Conservation (phyloP, 2,797 vertebrate species). For the Onychomys torridus region DNA sequence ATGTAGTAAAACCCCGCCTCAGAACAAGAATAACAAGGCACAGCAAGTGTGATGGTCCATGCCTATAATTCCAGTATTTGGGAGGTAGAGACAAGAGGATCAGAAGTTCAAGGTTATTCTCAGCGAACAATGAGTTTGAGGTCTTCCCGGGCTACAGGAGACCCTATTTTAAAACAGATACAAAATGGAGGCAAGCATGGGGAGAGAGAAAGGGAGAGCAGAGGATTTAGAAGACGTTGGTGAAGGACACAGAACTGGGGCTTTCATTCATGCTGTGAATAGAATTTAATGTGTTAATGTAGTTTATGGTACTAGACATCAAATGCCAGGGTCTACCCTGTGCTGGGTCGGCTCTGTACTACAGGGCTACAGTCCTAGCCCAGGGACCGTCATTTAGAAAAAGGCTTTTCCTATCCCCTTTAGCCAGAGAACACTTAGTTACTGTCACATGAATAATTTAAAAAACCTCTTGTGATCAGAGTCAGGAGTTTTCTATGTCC, state of each 20-base stretch:
- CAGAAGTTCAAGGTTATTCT: background rate
- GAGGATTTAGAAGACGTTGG: background rate
- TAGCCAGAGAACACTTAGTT: slow-evolving; percentile 58
- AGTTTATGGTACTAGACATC: background rate
- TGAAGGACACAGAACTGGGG: background rate
- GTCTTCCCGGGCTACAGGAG: background rate
- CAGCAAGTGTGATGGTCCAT: background rate
- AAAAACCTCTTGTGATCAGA: slow-evolving; percentile 61
- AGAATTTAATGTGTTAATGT: slow-evolving; percentile 25
- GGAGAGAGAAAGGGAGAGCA: background rate
- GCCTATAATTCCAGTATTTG: background rate
- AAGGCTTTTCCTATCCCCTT: background rate
- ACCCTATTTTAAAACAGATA: background rate
- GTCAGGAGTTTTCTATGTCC: slow-evolving; percentile 58
- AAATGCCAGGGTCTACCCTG: background rate
- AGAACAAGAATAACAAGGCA: background rate
- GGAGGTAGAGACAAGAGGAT: background rate
- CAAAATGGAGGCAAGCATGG: background rate
- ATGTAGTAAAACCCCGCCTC: background rate
- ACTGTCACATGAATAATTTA: slow-evolving; percentile 75
- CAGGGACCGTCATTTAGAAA: slow-evolving; percentile 58
- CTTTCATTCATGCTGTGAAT: background rate
- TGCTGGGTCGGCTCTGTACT: background rate
- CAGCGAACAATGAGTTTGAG: background rate
- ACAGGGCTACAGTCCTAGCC: background rate